A percentile compares a stretch with the other conserved stretches of the same genome.
Evolutionary conservation across 2,797 vertebrate species (phyloP).

Genomic region (Menidia menidia): DNA sequence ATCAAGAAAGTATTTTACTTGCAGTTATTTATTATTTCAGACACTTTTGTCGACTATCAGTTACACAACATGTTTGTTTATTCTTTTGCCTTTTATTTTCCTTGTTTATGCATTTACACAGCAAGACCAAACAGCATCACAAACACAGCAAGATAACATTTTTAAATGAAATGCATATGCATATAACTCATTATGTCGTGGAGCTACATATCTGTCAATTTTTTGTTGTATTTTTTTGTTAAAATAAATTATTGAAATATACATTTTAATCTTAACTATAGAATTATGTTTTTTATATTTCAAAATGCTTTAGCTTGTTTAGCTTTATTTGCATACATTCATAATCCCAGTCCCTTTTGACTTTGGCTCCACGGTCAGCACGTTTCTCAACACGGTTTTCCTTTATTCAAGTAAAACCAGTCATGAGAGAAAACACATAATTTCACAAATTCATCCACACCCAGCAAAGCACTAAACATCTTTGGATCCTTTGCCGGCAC

Average conservation of each 20-base stretch:
- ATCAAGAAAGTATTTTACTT: constrained; percentile 10
- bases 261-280: constrained; percentile 32
- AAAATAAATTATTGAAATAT: constrained; percentile 52
- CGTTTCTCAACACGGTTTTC: constrained; percentile 37
- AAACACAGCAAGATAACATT: constrained; percentile 14
- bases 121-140: constrained; percentile 48
- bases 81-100: neutral
- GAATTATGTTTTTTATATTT: constrained; percentile 28
- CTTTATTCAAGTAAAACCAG: constrained; percentile 24
- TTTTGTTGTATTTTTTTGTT: constrained; percentile 14
- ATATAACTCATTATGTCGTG: constrained; percentile 25
- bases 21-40: constrained; percentile 42
- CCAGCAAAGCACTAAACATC: constrained; percentile 34
- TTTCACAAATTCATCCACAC: constrained; percentile 34
- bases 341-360: constrained; percentile 48
- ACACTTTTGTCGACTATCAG: constrained; percentile 20
- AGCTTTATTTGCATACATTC: constrained; percentile 64
- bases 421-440: neutral
- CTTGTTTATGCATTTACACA: constrained; percentile 37
- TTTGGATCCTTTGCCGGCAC: constrained; percentile 55
- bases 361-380: constrained; percentile 45
- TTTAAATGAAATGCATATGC: constrained; percentile 14
- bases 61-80: constrained; percentile 23
- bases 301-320: constrained; percentile 37
- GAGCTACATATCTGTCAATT: constrained; percentile 34